Evolutionary conservation across 2,888 invertebrate species (phyloP).

Genomic region (Trichogramma dendrolimi): DNA sequence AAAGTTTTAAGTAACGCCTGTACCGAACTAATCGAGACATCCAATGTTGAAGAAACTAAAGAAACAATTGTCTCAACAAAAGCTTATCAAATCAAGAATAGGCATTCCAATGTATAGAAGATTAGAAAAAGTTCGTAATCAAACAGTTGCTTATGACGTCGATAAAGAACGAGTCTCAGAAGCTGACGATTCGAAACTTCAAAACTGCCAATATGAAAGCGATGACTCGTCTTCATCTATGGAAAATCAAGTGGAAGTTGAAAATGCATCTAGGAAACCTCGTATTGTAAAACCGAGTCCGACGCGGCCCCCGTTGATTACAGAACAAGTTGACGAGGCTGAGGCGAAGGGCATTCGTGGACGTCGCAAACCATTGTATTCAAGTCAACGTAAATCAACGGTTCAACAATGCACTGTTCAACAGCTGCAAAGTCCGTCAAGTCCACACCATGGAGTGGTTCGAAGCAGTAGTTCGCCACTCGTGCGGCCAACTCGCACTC

Average conservation of each 20-base stretch:
- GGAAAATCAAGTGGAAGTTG: constrained; percentile 35
- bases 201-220: constrained; percentile 28
- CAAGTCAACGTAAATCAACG: constrained; percentile 44
- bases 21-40: constrained; percentile 31
- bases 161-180: constrained; percentile 6
- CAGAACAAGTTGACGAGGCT: constrained; percentile 8
- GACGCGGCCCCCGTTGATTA: constrained; percentile 41
- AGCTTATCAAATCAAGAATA: constrained; percentile 21
- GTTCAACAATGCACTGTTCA: constrained; percentile 46
- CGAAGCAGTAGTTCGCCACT: constrained; percentile 47
- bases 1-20: constrained; percentile 55
- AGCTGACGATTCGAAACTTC: constrained; percentile 24
- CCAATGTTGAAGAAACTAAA: background rate
- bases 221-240: constrained; percentile 33
- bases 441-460: constrained; percentile 31
- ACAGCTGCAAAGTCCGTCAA: constrained; percentile 38
- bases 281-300: constrained; percentile 56
- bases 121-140: constrained; percentile 12
- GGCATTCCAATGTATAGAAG: constrained; percentile 26
- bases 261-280: constrained; percentile 43
- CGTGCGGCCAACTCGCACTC: constrained; percentile 45
- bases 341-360: constrained; percentile 55
- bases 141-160: background rate
- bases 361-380: constrained; percentile 66
- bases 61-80: constrained; percentile 1